Base-by-base conservation (phyloP, 2,888 invertebrate genomes). In the Ophion obscuratus region DNA sequence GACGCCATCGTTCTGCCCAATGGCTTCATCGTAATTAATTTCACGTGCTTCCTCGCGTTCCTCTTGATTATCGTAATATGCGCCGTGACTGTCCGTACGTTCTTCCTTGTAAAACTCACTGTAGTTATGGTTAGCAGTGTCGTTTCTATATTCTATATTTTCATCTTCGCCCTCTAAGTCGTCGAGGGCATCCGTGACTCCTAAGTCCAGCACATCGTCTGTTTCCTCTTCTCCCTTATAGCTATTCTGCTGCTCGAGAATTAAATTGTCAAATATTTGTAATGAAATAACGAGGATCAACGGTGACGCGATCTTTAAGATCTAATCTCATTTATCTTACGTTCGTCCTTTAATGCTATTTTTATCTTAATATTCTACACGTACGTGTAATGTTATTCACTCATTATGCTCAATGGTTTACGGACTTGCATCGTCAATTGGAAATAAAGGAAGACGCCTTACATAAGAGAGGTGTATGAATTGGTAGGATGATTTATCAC, bases 141-240 rank as follows among this genome's bases (percentile, higher is more conserved):
- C 91, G 89, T 89, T 92, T 90, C 89, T 92, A 91, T 91, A 92
- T 74, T 93, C 92, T 89, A 92, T 87, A 90, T 92, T 94, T 88
- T 94, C 94, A 89, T 94, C 93, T 88, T 94, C 94, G 57, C 90
- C 93, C 88, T 94, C 94, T 92, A 94, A 93, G 89, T 92, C 92
- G 90, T 94, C 93, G 88, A 94, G 92, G 82, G 93, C 93, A 88
- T 94, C 94, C 87, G 94, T 94, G 68, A 94, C 94, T 89, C 94
- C 94, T 90, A 94, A 92, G 90, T 94, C 94, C 93, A 94, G 92
- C 76, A 94, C 93, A 91, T 94, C 94, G 87, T 94, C 94, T 90
- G 93, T 94, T 90, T 94, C 94, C 92, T 94, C 94, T 92, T 94
- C 94, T 92, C 92, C 94, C 92, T 94, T 94, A 93, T 92, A 92